These are phyloP conservation scores for Meloidogyne exigua DNA, from an alignment of 1,140 invertebrate species.

Conservation along the genomic window DNA sequence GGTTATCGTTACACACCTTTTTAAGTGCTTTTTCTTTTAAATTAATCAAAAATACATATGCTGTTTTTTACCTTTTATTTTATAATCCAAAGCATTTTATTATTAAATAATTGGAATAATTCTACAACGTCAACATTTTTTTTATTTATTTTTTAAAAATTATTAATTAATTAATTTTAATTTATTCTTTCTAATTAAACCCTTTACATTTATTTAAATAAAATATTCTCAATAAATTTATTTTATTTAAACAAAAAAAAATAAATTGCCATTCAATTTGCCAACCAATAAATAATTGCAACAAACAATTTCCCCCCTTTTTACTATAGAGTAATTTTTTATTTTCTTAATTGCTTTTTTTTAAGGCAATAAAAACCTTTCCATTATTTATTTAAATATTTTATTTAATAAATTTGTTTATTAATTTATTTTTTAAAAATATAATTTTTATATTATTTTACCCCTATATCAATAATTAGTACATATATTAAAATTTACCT, in stretches of 20 bases:
- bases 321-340: neutral
- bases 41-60: too few relatives aligned
- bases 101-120: too few relatives aligned
- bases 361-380: neutral
- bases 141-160: too few relatives aligned
- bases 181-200: too few relatives aligned
- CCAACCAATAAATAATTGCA: neutral
- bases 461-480: too few relatives aligned
- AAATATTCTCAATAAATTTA: neutral
- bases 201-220: too few relatives aligned
- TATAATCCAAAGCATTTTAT: neutral
- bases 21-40: neutral
- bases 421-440: too few relatives aligned
- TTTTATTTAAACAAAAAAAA: too few relatives aligned
- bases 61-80: neutral
- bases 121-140: too few relatives aligned
- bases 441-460: too few relatives aligned
- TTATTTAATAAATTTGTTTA: neutral
- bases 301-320: neutral
- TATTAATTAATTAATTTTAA: too few relatives aligned
- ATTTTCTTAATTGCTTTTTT: neutral
- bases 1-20: neutral
- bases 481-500: too few relatives aligned
- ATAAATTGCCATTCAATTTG: neutral
- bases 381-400: neutral